Evolutionary conservation across 1,140 invertebrate species (phyloP).

Genomic region (Prorops nasuta): DNA sequence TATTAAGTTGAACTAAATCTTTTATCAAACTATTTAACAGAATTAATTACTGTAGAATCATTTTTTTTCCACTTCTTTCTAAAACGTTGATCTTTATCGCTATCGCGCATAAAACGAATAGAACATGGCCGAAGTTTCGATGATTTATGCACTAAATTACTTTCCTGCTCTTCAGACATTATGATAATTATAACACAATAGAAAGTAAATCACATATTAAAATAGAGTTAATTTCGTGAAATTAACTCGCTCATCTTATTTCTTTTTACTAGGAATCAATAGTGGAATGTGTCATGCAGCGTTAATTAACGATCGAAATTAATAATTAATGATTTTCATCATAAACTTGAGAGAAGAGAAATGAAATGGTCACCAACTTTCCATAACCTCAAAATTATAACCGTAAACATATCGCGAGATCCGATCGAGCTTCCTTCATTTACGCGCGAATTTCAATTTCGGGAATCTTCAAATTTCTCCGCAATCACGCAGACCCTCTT

Average conservation of each 20-base stretch:
- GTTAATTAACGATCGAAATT: too few species aligned
- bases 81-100: conserved; percentile 42
- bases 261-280: background rate
- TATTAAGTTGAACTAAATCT: background rate
- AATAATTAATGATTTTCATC: too few species aligned
- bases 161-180: conserved; percentile 1
- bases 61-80: conserved; percentile 47
- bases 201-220: background rate
- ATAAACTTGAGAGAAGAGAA: too few species aligned
- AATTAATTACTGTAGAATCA: conserved; percentile 30
- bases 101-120: conserved; percentile 42
- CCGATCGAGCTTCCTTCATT: conserved; percentile 23
- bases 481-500: too few species aligned
- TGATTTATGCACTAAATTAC: conserved; percentile 11
- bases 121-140: conserved; percentile 39
- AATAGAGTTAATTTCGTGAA: too few species aligned
- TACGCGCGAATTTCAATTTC: conserved; percentile 34
- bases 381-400: conserved; percentile 30
- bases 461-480: background rate
- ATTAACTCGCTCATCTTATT: too few species aligned
- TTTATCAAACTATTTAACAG: background rate
- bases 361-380: too few species aligned
- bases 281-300: background rate
- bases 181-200: background rate
- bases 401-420: conserved; percentile 14